Conservation (phyloP, 2,888 invertebrate species). For the Acanthopleura granulata region DNA sequence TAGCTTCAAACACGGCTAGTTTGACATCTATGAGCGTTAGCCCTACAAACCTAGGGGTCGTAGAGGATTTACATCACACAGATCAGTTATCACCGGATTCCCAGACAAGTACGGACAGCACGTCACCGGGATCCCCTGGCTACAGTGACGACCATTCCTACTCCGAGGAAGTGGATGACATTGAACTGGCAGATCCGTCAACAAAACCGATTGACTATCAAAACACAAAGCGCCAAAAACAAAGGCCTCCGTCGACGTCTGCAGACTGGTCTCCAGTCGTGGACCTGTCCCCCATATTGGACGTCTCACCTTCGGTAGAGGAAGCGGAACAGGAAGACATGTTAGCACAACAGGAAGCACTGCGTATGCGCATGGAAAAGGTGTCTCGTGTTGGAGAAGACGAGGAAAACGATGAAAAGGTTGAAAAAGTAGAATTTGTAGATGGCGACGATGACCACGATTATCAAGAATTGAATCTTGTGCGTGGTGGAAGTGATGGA, state of each 20-base stretch:
- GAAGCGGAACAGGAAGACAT: conserved; percentile 68
- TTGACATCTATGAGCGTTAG: conserved; percentile 67
- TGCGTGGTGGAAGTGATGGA: conserved; percentile 26
- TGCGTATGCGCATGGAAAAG: conserved; percentile 38
- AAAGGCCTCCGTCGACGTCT: conserved; percentile 56
- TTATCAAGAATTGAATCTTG: conserved; percentile 15
- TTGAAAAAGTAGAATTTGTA: conserved; percentile 9
- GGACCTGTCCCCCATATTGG: conserved; percentile 70
- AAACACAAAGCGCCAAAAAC: conserved; percentile 64
- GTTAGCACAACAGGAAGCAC: conserved; percentile 60
- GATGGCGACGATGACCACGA: conserved; percentile 4
- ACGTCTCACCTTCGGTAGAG: conserved; percentile 70
- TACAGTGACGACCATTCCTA: conserved; percentile 54
- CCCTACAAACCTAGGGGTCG: conserved; percentile 51
- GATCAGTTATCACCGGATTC: conserved; percentile 46
- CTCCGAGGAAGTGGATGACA: conserved; percentile 46
- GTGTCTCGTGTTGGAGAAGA: conserved; percentile 36
- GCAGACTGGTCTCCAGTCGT: conserved; percentile 70
- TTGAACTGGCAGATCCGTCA: conserved; percentile 63
- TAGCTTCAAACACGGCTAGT: conserved; percentile 67
- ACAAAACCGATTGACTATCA: conserved; percentile 65
- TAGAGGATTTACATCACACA: conserved; percentile 22
- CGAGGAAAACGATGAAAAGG: conserved; percentile 33
- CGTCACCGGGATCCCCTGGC: conserved; percentile 59
- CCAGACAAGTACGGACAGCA: conserved; percentile 40